Evolutionary conservation across 2,113 vertebrate genomes (phyloP), one percentile per base, ranked within the genome.

Genomic region (Chamaea fasciata): DNA sequence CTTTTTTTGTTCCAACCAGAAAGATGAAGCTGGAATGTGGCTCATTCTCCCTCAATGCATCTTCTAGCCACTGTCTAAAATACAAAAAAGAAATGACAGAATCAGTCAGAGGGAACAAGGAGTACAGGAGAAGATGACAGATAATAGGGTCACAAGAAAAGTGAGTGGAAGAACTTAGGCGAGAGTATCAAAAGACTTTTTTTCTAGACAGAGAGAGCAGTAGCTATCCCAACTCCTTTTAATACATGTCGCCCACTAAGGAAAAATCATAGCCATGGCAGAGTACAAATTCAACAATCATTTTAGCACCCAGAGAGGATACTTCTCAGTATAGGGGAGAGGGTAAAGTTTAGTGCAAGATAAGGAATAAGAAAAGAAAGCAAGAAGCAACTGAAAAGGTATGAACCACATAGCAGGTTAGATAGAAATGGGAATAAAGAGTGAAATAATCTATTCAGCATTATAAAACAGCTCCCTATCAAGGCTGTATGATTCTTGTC

Each of bases 1-100:
- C 99, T 92, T 98, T 99, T 95, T 99, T 99, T 87, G 98, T 98
- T 49, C 99, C 99, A 73, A 99, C 98, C 18, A 99, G 97, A 95
- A 99, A 99, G 63, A 98, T 77, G 13, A 98, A 98, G 89, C 98
- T 98, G 80, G 98, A 97, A 35, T 96, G 94, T 6, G 98, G 98
- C 37, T 99, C 98, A 8, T 99, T 99, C 91, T 99, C 99, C 46
- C 77, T 98, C 95, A 99, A 53, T 8, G 98, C 99, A 39, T 99
- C 99, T 68, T 98, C 95, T 70, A 99, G 91, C 99, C 99, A 99
- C 92, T 98, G 98, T 62, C 99, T 99, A 90, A 78, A 85, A 92
- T 6, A 84, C 6, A 91, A 41, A 91, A 82, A 5, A 71, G 24
- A 85, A 75, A 63, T 33, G 5, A 90, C 27, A 89, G 42, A 71